Evolutionary conservation across 2,888 invertebrate genomes (phyloP).

Genomic region (Caenorhabditis plicata): DNA sequence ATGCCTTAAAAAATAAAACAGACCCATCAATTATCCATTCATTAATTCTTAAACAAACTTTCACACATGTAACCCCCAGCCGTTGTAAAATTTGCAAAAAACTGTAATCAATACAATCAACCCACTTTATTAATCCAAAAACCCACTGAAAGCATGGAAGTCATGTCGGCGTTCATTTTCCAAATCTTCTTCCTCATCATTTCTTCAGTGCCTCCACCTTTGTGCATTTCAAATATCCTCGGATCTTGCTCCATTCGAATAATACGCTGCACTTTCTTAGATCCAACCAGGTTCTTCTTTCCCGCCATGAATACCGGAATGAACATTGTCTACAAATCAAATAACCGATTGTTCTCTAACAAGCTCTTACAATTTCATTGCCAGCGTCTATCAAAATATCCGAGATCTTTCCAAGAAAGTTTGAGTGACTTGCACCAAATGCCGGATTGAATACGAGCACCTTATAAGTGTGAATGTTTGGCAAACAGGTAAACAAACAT

Average conservation of each 20-base stretch:
- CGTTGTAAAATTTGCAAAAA: constrained; percentile 10
- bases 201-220: constrained; percentile 9
- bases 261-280: constrained; percentile 22
- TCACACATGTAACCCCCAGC: constrained; percentile 8
- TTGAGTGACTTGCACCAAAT: constrained; percentile 32
- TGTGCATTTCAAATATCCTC: constrained; percentile 7
- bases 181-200: constrained; percentile 8
- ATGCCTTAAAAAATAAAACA: constrained; percentile 7
- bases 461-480: too few species aligned
- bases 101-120: constrained; percentile 1
- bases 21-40: too few species aligned
- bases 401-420: constrained; percentile 34
- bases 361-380: constrained; percentile 29
- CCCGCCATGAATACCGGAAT: constrained; percentile 12
- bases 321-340: constrained; percentile 26
- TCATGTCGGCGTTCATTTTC: constrained; percentile 4
- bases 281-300: constrained; percentile 18
- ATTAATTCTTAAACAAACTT: not conserved
- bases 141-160: constrained; percentile 2
- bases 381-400: constrained; percentile 34
- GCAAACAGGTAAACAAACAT: too few species aligned
- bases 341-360: too few species aligned
- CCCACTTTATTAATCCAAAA: not conserved
- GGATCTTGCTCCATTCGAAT: constrained; percentile 19
- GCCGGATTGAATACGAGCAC: constrained; percentile 33